These are phyloP conservation scores for Hetaerina titia DNA, from an alignment of 2,888 invertebrate genomes.

Conservation along the genomic window DNA sequence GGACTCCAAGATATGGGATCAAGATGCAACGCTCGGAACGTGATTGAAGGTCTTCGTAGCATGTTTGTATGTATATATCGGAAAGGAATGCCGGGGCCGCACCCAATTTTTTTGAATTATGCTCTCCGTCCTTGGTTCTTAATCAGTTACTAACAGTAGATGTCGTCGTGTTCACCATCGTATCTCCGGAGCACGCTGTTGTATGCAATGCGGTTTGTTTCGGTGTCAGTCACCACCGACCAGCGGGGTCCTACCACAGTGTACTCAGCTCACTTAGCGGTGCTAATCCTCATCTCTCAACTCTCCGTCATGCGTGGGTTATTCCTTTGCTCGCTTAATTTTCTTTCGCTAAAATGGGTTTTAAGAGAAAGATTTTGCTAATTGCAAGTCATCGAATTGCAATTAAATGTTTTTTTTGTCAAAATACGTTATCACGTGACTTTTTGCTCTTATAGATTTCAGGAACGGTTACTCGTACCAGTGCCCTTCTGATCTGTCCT, in stretches of 20 bases:
- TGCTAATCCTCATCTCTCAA: neutral
- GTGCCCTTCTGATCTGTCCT: too few species aligned
- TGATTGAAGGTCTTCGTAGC: neutral
- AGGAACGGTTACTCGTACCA: too few species aligned
- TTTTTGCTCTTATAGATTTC: too few species aligned
- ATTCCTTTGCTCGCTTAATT: neutral
- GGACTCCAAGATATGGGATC: neutral
- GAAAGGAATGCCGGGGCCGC: constrained; percentile 9
- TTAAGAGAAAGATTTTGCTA: neutral
- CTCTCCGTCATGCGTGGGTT: neutral
- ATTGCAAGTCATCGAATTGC: neutral
- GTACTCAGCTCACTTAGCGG: neutral
- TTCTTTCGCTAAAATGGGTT: neutral
- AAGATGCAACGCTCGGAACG: neutral
- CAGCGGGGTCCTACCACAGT: neutral
- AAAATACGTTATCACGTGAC: too few species aligned
- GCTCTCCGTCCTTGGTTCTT: neutral
- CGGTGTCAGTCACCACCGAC: neutral
- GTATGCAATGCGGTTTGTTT: neutral
- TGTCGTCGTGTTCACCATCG: neutral
- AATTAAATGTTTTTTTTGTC: neutral
- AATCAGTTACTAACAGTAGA: neutral
- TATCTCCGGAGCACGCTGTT: neutral
- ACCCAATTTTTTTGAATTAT: neutral
- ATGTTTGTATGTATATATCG: neutral